Base-by-base conservation (phyloP, 2,888 invertebrate species). In the Sarcophaga variegata region DNA sequence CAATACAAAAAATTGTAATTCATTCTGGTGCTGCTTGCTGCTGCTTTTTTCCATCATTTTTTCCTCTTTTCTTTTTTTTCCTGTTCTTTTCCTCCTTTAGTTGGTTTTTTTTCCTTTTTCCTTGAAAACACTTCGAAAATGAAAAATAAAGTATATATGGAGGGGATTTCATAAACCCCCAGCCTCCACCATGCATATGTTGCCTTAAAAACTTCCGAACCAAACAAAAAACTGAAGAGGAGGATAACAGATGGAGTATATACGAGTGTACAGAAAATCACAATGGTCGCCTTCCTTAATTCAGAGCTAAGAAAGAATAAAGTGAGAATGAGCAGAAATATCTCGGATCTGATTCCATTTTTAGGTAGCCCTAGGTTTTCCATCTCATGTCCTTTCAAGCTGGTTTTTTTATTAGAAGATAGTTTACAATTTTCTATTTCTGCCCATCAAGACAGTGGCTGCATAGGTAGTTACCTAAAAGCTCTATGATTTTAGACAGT, bases 1-100 rank as follows among this genome's bases (percentile, higher is more conserved):
- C 84, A 87, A 87, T 87, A 82, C 84, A 79, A 83, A 37, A 37
- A 86, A 80, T 81, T 54, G 77, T 79, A 79, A 81, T 76, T 60
- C 71, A 76, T 66, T 77, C 37, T 37, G 37, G 37, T 54, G 17
- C 54, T 54, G 3, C 2, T 4, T 14, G 17, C 54, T 12, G 54
- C 25, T 81, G 60, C 66, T 75, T 74, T 66, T 54, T 20, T 47
- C n/a, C 47, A 10, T 49, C 27, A 27, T 75, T 75, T 77, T 17
- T 20, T 22, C 20, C 20, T 49, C 4, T 20, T 17, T 11, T 67
- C 5, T 67, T 64, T 60, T 71, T 59, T 80, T 49, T 17, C 54
- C n/a, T 14, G 20, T 47, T 45, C n/a, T 47, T 67, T 67, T 45
- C 20, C 20, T 45, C 37, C 37, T 37, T 37, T 10, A 37, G 37